These are phyloP conservation scores for Tubulanus polymorphus DNA, from an alignment of 2,888 invertebrate species.

Conservation along the genomic window DNA sequence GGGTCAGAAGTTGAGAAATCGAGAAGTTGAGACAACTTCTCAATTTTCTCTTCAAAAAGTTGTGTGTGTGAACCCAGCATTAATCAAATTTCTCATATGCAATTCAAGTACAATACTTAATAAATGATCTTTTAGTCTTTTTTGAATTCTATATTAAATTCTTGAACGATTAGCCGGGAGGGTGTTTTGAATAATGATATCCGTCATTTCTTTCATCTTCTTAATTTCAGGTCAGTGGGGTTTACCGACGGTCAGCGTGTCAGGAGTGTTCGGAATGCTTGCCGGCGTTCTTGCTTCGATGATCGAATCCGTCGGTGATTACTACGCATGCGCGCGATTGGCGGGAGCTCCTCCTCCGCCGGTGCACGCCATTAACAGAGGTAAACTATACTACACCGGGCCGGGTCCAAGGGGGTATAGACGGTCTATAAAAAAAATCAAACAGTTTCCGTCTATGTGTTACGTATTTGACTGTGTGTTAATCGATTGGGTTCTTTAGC, in stretches of 20 bases:
- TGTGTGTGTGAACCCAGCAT: too few relatives aligned
- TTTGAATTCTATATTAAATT: not conserved
- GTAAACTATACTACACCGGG: too few relatives aligned
- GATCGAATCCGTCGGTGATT: conserved; percentile 68
- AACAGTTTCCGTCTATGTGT: too few relatives aligned
- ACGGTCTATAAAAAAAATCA: too few relatives aligned
- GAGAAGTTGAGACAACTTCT: too few relatives aligned
- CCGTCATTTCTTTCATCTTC: not conserved
- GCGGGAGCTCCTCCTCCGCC: conserved; percentile 76
- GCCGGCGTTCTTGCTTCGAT: conserved; percentile 45
- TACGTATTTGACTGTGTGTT: too few relatives aligned
- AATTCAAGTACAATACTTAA: too few relatives aligned
- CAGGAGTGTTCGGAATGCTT: conserved; percentile 44
- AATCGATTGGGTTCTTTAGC: not conserved
- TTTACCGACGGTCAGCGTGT: conserved; percentile 37
- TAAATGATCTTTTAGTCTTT: too few relatives aligned
- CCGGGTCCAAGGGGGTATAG: too few relatives aligned
- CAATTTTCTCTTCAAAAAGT: too few relatives aligned
- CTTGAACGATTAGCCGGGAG: not conserved
- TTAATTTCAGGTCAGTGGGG: conserved; percentile 57
- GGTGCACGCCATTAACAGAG: conserved; percentile 80
- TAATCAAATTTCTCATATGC: too few relatives aligned
- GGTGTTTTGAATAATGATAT: not conserved
- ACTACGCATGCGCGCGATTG: conserved; percentile 74
- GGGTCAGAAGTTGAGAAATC: too few relatives aligned